Conservation (phyloP, 2,113 vertebrate species). For the Porphyrio hochstetteri region DNA sequence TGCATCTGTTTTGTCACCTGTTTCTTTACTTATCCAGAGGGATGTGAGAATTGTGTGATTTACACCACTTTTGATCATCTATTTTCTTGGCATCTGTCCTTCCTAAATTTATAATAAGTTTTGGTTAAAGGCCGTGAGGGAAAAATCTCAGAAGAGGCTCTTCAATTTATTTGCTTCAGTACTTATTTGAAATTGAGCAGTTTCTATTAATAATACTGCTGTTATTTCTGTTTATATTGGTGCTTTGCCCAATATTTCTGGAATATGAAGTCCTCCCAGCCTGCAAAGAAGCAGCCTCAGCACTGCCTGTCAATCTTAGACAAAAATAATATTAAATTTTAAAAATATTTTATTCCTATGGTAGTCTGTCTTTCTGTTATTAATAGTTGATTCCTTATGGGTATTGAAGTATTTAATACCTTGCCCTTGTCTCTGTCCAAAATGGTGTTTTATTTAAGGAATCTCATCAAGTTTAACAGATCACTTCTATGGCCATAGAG, state of each 20-base stretch:
- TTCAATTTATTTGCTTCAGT: not conserved
- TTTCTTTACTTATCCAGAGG: not conserved
- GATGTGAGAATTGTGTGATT: not conserved
- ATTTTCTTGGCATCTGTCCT: not conserved
- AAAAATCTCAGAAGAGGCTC: not conserved
- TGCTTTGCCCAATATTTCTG: not conserved
- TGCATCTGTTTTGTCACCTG: not conserved
- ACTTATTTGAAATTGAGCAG: not conserved
- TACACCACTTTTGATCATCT: not conserved
- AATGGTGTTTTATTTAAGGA: not conserved
- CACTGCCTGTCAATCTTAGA: not conserved
- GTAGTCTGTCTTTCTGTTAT: not conserved
- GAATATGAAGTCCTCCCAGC: not conserved
- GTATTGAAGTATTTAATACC: not conserved
- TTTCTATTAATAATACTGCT: not conserved
- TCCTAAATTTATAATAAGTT: not conserved
- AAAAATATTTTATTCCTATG: not conserved
- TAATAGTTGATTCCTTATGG: not conserved
- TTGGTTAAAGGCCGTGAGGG: not conserved
- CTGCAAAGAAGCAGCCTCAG: not conserved
- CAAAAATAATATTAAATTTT: not conserved
- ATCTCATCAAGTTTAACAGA: not conserved
- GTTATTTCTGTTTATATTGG: conserved; percentile 15
- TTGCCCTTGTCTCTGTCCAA: not conserved
- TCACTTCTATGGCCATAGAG: not conserved